Evolutionary conservation across 2,113 vertebrate genomes (phyloP), one percentile per base, ranked within the genome.

Genomic region (Onychostoma macrolepis): DNA sequence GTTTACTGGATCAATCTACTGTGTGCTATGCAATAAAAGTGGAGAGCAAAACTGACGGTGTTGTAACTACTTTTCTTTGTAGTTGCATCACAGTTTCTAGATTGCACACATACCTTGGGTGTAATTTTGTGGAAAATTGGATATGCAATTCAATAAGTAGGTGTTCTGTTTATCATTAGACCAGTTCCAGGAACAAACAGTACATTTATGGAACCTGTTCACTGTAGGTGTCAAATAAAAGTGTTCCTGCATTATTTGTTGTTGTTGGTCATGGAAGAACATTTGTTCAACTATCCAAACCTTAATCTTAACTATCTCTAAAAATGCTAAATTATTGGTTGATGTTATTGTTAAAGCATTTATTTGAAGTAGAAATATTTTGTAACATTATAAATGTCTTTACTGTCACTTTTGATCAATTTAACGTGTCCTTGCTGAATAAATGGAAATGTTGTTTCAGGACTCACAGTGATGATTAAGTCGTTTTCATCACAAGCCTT

Each of bases 401-500:
- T 33, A 33, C 28, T 33, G 6, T 33, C 15, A 36, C 67, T 69
- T 69, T 71, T 71, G 30, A 71, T 71, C 67, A 71, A 4, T 21
- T 71, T 2, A 24, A 24, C 10, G 17, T 2, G 2, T 36, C 17
- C 17, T 36, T 36, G 30, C 67, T 21, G 30, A 71, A 36, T 67
- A 71, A 71, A 71, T 72, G 69, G 9, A 4, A 41, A n/a, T 41
- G 69, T 36, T 71, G 33, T 41, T n/a, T 10, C 21, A 41, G 69
- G 36, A 72, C 93, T 95, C 90, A 96, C 96, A 48, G 92, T 93
- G 76, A 97, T 96, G 13, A 92, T 86, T 56, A 86, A 85, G 86
- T 97, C 94, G 0, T 96, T 82, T 11, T 87, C 71, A 81, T 97
- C 96, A 11, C 96, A 96, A 0, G 92, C 90, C 48, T 87, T 74